Base-by-base conservation (phyloP, 2,797 vertebrate genomes). In the Phoebastria nigripes region DNA sequence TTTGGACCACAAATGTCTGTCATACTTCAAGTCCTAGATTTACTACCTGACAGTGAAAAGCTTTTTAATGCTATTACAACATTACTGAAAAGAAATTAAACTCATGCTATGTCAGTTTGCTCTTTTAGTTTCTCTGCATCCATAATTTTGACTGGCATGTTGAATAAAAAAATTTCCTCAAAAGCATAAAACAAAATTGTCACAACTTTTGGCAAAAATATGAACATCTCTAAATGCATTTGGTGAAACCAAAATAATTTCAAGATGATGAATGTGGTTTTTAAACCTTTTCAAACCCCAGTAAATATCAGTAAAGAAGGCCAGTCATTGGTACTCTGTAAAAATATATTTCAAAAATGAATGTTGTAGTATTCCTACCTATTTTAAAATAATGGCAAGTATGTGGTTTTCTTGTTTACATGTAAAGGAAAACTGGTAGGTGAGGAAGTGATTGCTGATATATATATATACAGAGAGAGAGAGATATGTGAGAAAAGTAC, bases 21-120 rank as follows among this genome's bases (percentile, higher is more conserved):
- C 33, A 39, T 85, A 85, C 21, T 95, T 92, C 19, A 61, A 85
- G 67, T 47, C 56, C 47, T 95, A 89, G 89, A 87, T 93, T 86
- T 83, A 46, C 41, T 19, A 54, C 58, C 47, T 70, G 58, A 90
- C 20, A 52, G 19, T 47, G 5, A 95, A 51, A 89, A 74, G 12
- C 8, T 54, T 94, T 91, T 49, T 54, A 94, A 55, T 29, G 26
- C 9, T 28, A 18, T n/a, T 61, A 29, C 28, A 42, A 22, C 19
- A 31, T 62, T 47, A 63, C 8, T 61, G 51, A 52, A 67, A 91
- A 74, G 25, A 71, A 85, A 73, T 54, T 1, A 87, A 95, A 29
- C 5, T 18, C 33, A 22, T 31, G 2, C 5, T n/a, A 16, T 25
- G 63, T 90, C 29, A 39, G 15, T 37, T 84, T 54, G 9, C 10